Conservation (phyloP, 2,888 invertebrate species). For the Melanophora roralis region DNA sequence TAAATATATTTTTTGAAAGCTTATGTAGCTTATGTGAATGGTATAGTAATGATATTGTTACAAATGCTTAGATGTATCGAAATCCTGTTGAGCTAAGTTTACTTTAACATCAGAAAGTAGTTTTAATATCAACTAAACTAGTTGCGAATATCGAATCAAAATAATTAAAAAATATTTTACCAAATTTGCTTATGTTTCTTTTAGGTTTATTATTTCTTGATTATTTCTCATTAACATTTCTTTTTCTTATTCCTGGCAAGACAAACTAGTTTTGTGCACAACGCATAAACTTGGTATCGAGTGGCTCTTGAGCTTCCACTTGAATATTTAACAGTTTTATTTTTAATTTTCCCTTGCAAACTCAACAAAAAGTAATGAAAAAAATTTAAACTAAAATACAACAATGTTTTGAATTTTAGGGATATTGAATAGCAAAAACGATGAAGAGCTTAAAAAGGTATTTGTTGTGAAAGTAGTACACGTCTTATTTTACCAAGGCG, state of each 20-base stretch:
- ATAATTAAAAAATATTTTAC: not conserved
- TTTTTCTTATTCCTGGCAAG: no score
- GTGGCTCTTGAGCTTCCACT: conserved; percentile 10
- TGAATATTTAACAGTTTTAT: not conserved
- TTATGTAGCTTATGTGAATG: no score
- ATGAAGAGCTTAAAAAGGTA: no score
- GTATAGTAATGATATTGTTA: no score
- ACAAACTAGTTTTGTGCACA: not conserved
- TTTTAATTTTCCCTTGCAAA: not conserved
- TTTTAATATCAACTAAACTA: no score
- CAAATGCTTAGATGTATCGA: no score
- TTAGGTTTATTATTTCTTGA: not conserved
- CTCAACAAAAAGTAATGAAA: conserved; percentile 10
- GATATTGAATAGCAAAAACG: no score
- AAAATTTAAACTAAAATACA: not conserved
- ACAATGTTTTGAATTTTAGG: not conserved
- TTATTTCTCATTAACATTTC: conserved; percentile 14
- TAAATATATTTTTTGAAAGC: no score
- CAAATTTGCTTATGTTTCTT: not conserved
- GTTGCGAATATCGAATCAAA: not conserved
- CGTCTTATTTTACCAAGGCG: no score
- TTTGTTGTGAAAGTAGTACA: no score
- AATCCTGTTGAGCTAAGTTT: no score
- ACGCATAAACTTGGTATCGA: not conserved
- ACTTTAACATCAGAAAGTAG: no score